phyloP scores from a whole-genome alignment of 2,888 invertebrate genomes.

The Synanthedon andrenaeformis region DNA sequence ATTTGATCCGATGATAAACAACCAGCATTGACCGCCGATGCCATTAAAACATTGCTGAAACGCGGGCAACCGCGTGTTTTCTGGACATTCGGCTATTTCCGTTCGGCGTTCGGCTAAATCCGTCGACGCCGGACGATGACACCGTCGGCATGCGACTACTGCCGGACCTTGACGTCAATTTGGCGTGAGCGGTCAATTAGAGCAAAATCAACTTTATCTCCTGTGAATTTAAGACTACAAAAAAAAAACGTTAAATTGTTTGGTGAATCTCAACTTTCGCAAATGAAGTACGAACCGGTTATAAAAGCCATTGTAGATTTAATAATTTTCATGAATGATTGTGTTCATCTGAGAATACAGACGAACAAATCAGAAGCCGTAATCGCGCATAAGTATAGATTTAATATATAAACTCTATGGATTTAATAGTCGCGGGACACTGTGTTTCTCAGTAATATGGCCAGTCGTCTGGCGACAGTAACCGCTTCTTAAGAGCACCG shows the following conservation, averaged over 20 bases:
- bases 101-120: constrained; percentile 56
- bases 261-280: not conserved
- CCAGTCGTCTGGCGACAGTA: no score
- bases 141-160: constrained; percentile 46
- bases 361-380: no score
- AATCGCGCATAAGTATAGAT: no score
- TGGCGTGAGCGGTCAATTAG: constrained; percentile 13
- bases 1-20: constrained; percentile 10
- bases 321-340: no score
- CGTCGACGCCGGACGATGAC: constrained; percentile 63
- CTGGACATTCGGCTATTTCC: constrained; percentile 62
- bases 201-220: constrained; percentile 8
- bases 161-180: constrained; percentile 49
- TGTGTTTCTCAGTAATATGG: no score
- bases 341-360: no score
- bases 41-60: constrained; percentile 40
- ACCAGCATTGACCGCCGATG: constrained; percentile 34
- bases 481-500: no score
- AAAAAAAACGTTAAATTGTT: not conserved
- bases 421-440: no score
- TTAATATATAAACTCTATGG: no score
- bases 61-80: constrained; percentile 42
- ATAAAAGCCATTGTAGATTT: no score
- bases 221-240: not conserved
- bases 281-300: no score